Evolutionary conservation across 1,140 invertebrate species (phyloP), one percentile per base, ranked within the genome.

Genomic region (Ericerus pela): DNA sequence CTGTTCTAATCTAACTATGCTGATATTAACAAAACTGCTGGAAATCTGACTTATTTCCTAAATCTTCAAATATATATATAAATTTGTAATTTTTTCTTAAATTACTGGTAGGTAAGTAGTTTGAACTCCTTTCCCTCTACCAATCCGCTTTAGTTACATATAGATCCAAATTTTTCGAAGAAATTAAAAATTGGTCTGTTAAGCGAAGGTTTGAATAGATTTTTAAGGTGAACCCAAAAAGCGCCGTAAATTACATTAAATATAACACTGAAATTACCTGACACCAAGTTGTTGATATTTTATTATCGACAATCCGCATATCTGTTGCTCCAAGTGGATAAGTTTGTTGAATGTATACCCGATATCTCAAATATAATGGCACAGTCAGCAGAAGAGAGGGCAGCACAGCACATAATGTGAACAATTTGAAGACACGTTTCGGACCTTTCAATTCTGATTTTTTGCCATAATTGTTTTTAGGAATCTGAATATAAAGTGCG

Each of bases 241-340:
- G 10, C 18, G 26, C 16, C 16, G n/a, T 33, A 10, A n/a, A 33
- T 33, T 33, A 8, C 8, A 10, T 10, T 10, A 33, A 33, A 33
- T 33, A 10, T 8, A 56, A 16, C 51, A 24, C 2, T 20, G 59
- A 62, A 67, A 58, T 60, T 70, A 82, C 83, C 75, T 85, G 80
- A 64, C 84, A 86, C 84, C 84, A 86, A 36, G 78, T 78, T 1
- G 82, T 83, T 0, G 84, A 86, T 33, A 84, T 75, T 67, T 75
- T 77, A 43, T 73, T 74, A 66, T 84, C 81, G 30, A 85, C 73
- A 18, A 85, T 68, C 41, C 82, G 68, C 76, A 85, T 84, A 68
- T 87, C 84, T 0, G 82, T 83, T 65, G 81, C 77, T n/a, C 78
- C 76, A 63, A 85, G 69, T 2, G 81, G 80, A 63, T 82, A 83